Conservation (phyloP, 2,113 vertebrate genomes). For the Pelmatolapia mariae region DNA sequence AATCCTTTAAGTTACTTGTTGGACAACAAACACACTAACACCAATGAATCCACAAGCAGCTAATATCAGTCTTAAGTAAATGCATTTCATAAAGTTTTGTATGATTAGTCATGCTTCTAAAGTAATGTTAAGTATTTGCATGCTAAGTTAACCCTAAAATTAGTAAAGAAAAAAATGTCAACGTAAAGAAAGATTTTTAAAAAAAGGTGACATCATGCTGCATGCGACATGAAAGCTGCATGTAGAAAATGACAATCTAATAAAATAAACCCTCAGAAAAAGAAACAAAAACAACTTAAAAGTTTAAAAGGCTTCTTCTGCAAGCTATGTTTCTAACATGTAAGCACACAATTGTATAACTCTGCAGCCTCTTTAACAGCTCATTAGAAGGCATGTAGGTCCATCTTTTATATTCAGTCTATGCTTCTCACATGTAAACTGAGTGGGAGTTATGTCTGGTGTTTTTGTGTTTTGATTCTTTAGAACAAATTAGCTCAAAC, state of each 20-base stretch:
- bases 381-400: neutral
- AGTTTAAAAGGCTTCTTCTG: neutral
- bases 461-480: neutral
- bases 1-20: neutral
- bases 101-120: neutral
- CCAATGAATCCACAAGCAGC: neutral
- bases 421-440: neutral
- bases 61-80: neutral
- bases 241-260: neutral
- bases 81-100: neutral
- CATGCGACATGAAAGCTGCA: neutral
- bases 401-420: neutral
- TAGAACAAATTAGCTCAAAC: neutral
- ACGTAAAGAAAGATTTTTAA: neutral
- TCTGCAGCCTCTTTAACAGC: neutral
- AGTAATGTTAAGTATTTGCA: neutral
- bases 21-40: neutral
- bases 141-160: neutral
- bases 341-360: neutral
- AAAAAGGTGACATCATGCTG: neutral
- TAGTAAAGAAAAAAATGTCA: neutral
- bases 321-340: neutral
- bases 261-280: neutral
- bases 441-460: neutral
- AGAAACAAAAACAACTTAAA: neutral